A percentile compares a stretch with the other conserved stretches of the same genome.
Conservation (phyloP, 2,797 vertebrate genomes). For the Furcifer pardalis region DNA sequence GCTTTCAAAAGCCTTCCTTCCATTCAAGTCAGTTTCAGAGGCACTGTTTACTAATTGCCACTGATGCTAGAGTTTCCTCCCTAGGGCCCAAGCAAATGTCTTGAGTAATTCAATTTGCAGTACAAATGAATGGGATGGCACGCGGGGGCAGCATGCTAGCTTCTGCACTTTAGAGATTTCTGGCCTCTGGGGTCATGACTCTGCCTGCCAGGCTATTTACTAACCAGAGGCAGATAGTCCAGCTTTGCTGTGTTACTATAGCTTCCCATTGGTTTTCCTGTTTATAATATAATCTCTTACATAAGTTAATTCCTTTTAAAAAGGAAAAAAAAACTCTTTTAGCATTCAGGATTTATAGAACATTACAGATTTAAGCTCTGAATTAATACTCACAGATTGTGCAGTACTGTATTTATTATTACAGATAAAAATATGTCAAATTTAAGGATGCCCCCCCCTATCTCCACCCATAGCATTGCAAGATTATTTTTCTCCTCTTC, state of each 20-base stretch:
- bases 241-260: background rate
- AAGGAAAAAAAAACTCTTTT: background rate
- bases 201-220: conserved; percentile 8
- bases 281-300: background rate
- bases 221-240: background rate
- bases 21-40: background rate
- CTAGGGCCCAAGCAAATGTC: conserved; percentile 9
- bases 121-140: background rate
- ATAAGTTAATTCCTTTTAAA: background rate
- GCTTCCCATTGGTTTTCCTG: background rate
- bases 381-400: background rate
- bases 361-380: background rate
- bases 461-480: background rate
- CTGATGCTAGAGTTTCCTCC: conserved; percentile 1
- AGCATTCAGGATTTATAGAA: background rate
- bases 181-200: background rate
- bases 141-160: no score
- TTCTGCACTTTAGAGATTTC: background rate
- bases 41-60: conserved; percentile 20
- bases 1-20: background rate
- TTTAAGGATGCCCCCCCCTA: background rate
- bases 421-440: background rate
- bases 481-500: background rate
- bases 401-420: background rate
- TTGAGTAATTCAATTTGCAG: conserved; percentile 27